Evolutionary conservation across 53 echinoderm and acorn worm species (phyloP), one percentile per base, ranked within the genome.

Genomic region (Hippasteria phrygiana): DNA sequence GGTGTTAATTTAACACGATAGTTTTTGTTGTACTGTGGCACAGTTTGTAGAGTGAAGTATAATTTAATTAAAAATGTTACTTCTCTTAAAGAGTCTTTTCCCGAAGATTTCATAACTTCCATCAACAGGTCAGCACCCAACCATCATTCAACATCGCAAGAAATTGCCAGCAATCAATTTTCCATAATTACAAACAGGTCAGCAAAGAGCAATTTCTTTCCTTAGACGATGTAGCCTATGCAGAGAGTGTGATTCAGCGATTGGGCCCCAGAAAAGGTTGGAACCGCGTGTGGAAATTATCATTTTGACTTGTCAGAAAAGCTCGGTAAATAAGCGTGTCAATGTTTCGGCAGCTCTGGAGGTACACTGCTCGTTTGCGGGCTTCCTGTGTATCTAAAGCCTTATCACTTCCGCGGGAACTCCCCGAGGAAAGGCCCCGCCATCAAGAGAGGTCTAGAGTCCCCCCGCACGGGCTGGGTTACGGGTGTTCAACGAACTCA

Each of bases 321-420:
- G 32, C 75, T 75, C 47, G 31, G 37, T n/a, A 85, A 85, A 71
- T 85, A 85, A 85, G 48, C 70, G 71, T 85, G 85, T 69, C 85
- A 70, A 85, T 85, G 85, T 85, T 85, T 85, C 85, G 85, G 62
- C 85, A 85, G 51, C 47, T 31, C 11, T 16, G 38, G 85, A 85
- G 85, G 64, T 36, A 45, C 70, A 85, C n/a, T 85, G 9, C 85
- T 85, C 35, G 85, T 85, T 85, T 48, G 50, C 28, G 1, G 45
- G 85, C 79, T 54, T 78, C 89, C 89, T 89, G 89, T 89, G 67
- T 89, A 74, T 70, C 77, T 71, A 70, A 79, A 80, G 70, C 66
- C 71, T 37, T 46, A 89, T 89, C 89, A 89, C 51, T 78, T 89
- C 89, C 89, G 69, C 31, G 75, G 12, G 22, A 29, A 43, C 71